Evolutionary conservation across 2,797 vertebrate genomes (phyloP).

Genomic region (Spatula clypeata): DNA sequence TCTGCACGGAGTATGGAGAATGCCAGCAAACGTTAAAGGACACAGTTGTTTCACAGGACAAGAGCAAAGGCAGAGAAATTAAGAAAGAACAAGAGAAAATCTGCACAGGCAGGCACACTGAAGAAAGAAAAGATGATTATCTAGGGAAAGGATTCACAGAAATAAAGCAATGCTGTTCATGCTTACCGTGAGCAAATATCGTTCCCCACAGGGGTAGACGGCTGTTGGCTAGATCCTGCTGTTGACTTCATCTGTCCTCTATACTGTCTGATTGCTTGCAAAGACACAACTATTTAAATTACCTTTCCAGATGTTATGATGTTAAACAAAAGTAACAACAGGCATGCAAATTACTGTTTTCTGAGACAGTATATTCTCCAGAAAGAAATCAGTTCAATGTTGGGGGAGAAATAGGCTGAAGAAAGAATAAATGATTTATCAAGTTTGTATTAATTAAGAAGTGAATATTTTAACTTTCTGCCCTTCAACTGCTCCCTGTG

Average conservation of each 20-base stretch:
- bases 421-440: background rate
- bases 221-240: background rate
- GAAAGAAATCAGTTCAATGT: background rate
- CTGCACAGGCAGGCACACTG: background rate
- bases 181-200: background rate
- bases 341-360: background rate
- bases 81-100: background rate
- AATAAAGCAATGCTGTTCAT: background rate
- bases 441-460: background rate
- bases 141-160: background rate
- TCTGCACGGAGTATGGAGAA: background rate
- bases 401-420: background rate
- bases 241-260: background rate
- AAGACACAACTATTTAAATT: background rate
- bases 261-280: background rate
- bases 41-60: background rate
- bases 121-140: background rate
- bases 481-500: background rate
- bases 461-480: background rate
- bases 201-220: background rate
- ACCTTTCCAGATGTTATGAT: background rate
- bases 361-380: background rate
- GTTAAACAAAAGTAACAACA: slow-evolving; percentile 20
- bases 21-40: background rate
- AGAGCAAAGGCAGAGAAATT: background rate